A percentile compares a stretch with the other conserved stretches of the same genome.
Evolutionary conservation across 2,113 vertebrate species (phyloP).

Genomic region (Macroglossus sobrinus): DNA sequence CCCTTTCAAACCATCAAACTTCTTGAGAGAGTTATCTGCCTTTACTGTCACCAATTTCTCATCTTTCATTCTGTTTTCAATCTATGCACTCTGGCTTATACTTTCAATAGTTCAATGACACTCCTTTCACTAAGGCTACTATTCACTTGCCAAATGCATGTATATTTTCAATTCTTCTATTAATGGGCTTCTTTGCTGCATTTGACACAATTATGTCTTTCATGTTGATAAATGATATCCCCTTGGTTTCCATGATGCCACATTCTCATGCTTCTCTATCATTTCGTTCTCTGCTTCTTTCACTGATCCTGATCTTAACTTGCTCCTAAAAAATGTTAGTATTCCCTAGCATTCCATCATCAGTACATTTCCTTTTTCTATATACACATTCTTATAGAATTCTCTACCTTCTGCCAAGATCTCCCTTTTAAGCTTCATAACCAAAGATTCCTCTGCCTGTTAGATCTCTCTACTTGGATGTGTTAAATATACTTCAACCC

Average conservation of each 20-base stretch:
- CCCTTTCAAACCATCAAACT: neutral
- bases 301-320: neutral
- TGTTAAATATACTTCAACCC: neutral
- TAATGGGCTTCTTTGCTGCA: neutral
- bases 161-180: neutral
- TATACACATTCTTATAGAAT: neutral
- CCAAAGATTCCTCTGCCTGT: neutral
- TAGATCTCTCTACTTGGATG: neutral
- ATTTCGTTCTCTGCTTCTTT: neutral
- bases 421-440: neutral
- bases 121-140: neutral
- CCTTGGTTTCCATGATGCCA: neutral
- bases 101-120: neutral
- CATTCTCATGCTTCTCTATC: neutral
- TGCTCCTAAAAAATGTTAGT: neutral
- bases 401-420: neutral
- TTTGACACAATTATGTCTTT: neutral
- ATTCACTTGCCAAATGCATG: neutral
- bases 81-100: neutral
- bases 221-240: neutral
- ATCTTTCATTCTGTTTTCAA: neutral
- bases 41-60: neutral
- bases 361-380: neutral
- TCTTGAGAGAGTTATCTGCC: neutral
- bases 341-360: neutral